Evolutionary conservation across 2,797 vertebrate genomes (phyloP).

Genomic region (Macrochelys suwanniensis): DNA sequence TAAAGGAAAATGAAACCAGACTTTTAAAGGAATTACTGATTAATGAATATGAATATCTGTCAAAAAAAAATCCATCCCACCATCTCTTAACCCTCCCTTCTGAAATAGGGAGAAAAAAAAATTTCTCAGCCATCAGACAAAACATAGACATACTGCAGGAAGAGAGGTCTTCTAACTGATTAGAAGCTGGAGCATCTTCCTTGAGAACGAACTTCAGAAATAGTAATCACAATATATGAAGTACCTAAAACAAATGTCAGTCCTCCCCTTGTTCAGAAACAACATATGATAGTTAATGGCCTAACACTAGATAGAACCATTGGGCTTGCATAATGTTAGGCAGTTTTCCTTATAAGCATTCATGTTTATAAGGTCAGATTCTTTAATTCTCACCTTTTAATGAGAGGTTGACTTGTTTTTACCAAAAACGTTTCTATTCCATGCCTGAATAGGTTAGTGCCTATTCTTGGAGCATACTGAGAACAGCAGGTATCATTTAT

Average conservation of each 20-base stretch:
- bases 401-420: neutral
- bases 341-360: neutral
- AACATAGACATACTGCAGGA: neutral
- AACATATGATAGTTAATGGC: neutral
- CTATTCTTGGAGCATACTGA: neutral
- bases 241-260: neutral
- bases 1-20: neutral
- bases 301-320: neutral
- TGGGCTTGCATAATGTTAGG: too few species aligned
- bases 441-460: neutral
- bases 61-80: neutral
- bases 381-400: neutral
- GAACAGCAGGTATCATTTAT: neutral
- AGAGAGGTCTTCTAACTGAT: neutral
- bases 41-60: neutral
- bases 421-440: neutral
- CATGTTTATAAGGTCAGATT: neutral
- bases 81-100: too few species aligned
- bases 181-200: neutral
- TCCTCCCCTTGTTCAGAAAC: neutral
- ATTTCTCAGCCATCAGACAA: neutral
- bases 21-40: neutral
- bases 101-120: too few species aligned
- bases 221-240: neutral
- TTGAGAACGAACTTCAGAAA: neutral